phyloP scores from a whole-genome alignment of 2,797 vertebrate genomes.

The Tapera naevia region DNA sequence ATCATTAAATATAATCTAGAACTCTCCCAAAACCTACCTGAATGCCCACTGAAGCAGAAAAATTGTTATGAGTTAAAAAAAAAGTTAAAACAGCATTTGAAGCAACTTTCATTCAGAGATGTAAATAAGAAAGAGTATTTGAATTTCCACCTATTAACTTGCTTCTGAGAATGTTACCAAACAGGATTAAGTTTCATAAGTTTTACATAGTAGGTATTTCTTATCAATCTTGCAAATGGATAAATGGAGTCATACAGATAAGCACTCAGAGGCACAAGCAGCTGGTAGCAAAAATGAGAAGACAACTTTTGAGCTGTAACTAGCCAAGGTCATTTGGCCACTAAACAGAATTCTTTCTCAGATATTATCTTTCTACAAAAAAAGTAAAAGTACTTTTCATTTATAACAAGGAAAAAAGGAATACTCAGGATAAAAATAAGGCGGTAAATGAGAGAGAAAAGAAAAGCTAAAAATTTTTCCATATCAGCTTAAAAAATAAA shows the following conservation, averaged over 20 bases:
- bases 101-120: background rate
- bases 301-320: background rate
- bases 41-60: background rate
- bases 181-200: background rate
- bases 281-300: background rate
- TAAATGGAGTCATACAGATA: background rate
- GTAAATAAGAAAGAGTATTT: background rate
- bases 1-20: background rate
- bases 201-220: background rate
- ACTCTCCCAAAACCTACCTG: background rate
- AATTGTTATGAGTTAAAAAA: background rate
- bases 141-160: background rate
- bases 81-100: background rate
- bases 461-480: background rate
- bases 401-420: background rate
- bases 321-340: background rate
- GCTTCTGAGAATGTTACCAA: background rate
- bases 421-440: background rate
- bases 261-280: background rate
- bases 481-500: background rate
- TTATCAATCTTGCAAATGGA: background rate
- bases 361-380: background rate
- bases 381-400: background rate
- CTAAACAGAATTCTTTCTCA: background rate
- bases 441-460: background rate